Base-by-base conservation (phyloP, 2,888 invertebrate species). In the Tetranychus truncatus region DNA sequence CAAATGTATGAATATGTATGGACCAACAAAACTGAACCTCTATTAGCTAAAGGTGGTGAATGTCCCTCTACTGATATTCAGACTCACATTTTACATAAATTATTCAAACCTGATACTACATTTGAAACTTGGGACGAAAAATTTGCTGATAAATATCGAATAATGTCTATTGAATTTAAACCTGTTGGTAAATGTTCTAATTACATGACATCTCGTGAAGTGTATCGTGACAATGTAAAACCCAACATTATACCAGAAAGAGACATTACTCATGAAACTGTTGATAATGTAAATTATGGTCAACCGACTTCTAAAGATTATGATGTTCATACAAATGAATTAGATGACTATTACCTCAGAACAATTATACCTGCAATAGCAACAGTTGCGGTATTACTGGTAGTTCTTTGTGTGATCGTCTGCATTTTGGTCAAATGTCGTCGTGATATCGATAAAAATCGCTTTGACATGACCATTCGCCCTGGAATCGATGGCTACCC, bases 91-190 rank as follows among this genome's bases (percentile, higher is more conserved):
- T 44, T 72, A 46, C 15, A 15, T 15, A 45, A 46, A 45, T 20
- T 72, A 20, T 72, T 72, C 45, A 11, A 45, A 45, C 21, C n/a
- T 45, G 45, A 20, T 11, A 45, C 11, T 7, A 72, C 15, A 15
- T 45, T 72, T 72, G 34, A 24, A 45, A 45, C 45, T 8, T 46
- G 45, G 72, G 45, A 45, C 44, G 45, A 66, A 66, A 66, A 65
- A 44, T 74, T 74, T 66, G 74, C 44, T 11, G 66, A 65, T 20
- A 69, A 74, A 45, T 74, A 45, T 69, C 18, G 66, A 21, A 15
- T 74, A 18, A 66, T 74, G n/a, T 66, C 44, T 7, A 66, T 69
- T 34, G 67, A 74, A 8, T 74, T 74, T 34, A n/a, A 66, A 18
- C 66, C 74, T 5, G 44, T 69, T 7, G 66, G 67, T 21, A 72